Evolutionary conservation across 2,797 vertebrate species (phyloP), one percentile per base, ranked within the genome.

Genomic region (Lateolabrax maculatus): DNA sequence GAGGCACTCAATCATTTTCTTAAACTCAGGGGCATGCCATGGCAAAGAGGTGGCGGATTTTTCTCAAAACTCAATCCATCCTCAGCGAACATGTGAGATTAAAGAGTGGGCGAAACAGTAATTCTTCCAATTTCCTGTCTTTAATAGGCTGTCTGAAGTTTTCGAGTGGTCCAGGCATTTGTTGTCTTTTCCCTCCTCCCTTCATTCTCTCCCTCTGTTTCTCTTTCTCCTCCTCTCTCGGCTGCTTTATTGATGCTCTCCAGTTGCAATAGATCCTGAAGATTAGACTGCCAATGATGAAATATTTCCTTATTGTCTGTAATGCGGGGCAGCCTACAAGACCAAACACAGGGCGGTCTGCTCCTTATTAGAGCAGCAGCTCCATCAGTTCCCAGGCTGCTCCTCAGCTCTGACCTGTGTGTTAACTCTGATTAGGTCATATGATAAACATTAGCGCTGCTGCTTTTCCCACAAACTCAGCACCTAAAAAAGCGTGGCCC

Each of bases 391-490:
- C 95, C 95, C 94, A 95, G 96, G 95, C 94, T 96, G 92, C 93
- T 94, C 91, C 85, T 90, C 67, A 85, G 94, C 94, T 90, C 93
- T 95, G 97, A 96, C 95, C 93, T 90, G 83, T 85, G 93, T 89
- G 93, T 95, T 96, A 95, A 93, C 93, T 95, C 94, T 95, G 94
- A 94, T 96, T 95, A 94, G 95, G 94, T 97, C 96, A 97, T 96
- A 96, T 96, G 96, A 97, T 96, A 97, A 97, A 96, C 95, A 96
- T 96, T 96, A 96, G 90, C 89, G 88, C 31, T 89, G 91, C 93
- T 84, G 91, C 88, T 95, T 96, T 97, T 97, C 95, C 95, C 96
- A 97, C 93, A 96, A 95, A 96, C 89, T 93, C 92, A 94, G 93
- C 92, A 96, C 94, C 94, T 96, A 95, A 88, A 93, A 94, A 87